These are phyloP conservation scores for Formica selysi DNA, from an alignment of 1,140 invertebrate species.

Conservation along the genomic window DNA sequence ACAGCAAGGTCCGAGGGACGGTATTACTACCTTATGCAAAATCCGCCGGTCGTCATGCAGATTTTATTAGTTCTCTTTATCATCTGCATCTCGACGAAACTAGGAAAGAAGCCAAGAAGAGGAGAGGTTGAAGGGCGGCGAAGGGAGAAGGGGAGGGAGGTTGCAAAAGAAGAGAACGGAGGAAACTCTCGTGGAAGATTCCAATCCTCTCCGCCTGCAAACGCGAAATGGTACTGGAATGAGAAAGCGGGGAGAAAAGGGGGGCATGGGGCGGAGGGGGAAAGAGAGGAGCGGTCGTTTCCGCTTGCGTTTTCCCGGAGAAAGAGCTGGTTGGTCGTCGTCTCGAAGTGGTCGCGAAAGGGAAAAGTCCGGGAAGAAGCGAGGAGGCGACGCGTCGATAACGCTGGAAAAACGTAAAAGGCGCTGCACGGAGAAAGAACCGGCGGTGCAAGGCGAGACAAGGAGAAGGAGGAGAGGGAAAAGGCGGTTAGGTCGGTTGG, in stretches of 20 bases:
- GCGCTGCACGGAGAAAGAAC: constrained; percentile 62
- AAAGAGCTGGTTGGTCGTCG: constrained; percentile 74
- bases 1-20: constrained; percentile 32
- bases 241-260: constrained; percentile 22
- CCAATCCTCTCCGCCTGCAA: constrained; percentile 54
- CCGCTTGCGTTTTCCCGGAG: constrained; percentile 76
- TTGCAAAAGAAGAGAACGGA: constrained; percentile 55
- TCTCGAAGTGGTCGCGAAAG: constrained; percentile 73
- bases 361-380: constrained; percentile 74
- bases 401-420: constrained; percentile 83
- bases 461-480: constrained; percentile 62
- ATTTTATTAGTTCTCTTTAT: constrained; percentile 68
- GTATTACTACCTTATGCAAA: constrained; percentile 39
- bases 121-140: not conserved
- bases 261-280: no score
- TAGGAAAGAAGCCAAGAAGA: constrained; percentile 1
- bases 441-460: constrained; percentile 60
- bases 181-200: constrained; percentile 72
- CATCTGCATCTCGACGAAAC: constrained; percentile 37
- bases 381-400: constrained; percentile 82
- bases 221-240: constrained; percentile 46
- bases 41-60: constrained; percentile 54
- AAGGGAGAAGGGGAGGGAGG: not conserved
- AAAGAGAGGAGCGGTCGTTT: constrained; percentile 65
- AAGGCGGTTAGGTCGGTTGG: constrained; percentile 63